Percentiles rank a stretch among this genome's conserved stretches.
phyloP scores from a whole-genome alignment of 2,797 vertebrate genomes.

The Sebastes trivittatus region DNA sequence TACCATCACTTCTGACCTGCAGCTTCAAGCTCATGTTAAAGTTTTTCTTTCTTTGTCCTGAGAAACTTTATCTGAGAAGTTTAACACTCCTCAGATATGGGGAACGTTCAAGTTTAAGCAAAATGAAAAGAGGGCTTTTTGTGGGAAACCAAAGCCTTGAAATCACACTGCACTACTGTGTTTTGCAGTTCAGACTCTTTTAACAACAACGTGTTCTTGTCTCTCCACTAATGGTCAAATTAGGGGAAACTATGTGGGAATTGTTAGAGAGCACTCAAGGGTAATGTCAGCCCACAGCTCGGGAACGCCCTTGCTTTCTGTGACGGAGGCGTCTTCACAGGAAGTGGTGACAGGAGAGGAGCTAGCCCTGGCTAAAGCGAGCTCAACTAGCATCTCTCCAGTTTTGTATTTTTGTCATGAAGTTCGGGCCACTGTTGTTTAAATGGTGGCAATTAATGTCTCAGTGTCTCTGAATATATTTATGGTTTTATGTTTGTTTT shows the following conservation, averaged over 20 bases:
- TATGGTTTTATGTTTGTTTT: conserved; percentile 40
- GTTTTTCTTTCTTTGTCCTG: conserved; percentile 1
- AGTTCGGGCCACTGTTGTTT: conserved; percentile 27
- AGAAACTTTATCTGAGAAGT: background rate
- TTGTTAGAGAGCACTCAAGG: background rate
- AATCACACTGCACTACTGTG: no score
- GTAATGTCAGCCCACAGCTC: background rate
- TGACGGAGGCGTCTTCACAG: conserved; percentile 9
- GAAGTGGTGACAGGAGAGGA: conserved; percentile 30
- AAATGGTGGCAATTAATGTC: conserved; percentile 26
- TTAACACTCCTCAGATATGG: background rate
- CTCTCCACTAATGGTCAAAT: background rate
- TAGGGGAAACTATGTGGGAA: conserved; percentile 7
- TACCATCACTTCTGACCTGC: conserved; percentile 7
- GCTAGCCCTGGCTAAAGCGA: conserved; percentile 12
- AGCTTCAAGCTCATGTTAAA: background rate
- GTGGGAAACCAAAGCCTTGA: background rate
- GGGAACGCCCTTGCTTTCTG: conserved; percentile 7
- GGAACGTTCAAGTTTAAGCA: background rate
- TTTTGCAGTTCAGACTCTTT: no score
- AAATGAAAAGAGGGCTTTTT: background rate
- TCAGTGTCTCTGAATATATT: conserved; percentile 54
- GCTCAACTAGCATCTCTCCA: conserved; percentile 2
- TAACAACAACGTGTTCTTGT: background rate
- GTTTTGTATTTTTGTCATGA: conserved; percentile 26